Conservation (phyloP, 2,888 invertebrate genomes). For the Phoenoteleia sp. region DNA sequence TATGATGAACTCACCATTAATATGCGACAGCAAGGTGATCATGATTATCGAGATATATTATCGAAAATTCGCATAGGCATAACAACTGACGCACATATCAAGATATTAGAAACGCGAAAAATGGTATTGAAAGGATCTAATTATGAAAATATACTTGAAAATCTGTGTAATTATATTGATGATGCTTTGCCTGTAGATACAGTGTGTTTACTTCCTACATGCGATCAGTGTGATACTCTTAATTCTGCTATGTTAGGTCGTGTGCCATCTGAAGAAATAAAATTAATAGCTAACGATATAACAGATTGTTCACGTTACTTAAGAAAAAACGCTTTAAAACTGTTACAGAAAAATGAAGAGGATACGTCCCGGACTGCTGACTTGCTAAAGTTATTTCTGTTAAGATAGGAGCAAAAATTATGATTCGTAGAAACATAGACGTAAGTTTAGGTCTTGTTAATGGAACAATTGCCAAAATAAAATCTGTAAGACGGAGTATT, state of each 20-base stretch:
- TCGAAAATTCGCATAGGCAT: no score
- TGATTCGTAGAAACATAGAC: conserved; percentile 78
- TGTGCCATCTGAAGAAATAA: conserved; percentile 52
- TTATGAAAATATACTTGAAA: background rate
- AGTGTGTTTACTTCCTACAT: conserved; percentile 75
- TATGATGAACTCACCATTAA: no score
- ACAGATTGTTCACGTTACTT: conserved; percentile 61
- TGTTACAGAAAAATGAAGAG: conserved; percentile 67
- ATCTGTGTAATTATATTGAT: conserved; percentile 16
- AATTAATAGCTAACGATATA: conserved; percentile 59
- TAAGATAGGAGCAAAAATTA: conserved; percentile 61
- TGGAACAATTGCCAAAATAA: background rate
- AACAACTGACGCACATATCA: no score
- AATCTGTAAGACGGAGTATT: conserved; percentile 27
- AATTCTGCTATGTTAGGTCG: conserved; percentile 53
- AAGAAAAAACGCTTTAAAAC: conserved; percentile 60
- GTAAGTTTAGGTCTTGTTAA: conserved; percentile 70
- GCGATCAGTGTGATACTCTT: conserved; percentile 45
- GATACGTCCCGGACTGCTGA: no score
- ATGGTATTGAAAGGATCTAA: no score
- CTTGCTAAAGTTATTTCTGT: no score
- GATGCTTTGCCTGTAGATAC: conserved; percentile 54
- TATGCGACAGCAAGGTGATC: no score
- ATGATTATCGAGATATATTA: no score
- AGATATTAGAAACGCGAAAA: no score